Evolutionary conservation across 1,140 invertebrate species (phyloP).

Genomic region (Steinernema khuongi): DNA sequence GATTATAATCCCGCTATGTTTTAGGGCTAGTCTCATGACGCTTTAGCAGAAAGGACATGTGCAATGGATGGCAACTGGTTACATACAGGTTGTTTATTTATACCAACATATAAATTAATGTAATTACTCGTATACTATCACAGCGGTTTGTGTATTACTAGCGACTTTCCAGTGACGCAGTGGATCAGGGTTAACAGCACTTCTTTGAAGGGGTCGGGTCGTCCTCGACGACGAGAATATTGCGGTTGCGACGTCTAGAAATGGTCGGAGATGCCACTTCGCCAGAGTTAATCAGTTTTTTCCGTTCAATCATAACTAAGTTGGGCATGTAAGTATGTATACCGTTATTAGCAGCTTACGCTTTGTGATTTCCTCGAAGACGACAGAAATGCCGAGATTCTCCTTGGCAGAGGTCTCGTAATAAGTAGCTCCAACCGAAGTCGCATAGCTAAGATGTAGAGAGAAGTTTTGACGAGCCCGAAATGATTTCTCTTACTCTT

Average conservation of each 20-base stretch:
- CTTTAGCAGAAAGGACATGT: too few relatives aligned
- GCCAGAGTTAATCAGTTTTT: slow-evolving; percentile 18
- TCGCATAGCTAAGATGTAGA: slow-evolving; percentile 70
- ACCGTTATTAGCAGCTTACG: slow-evolving; percentile 22
- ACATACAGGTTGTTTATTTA: background rate
- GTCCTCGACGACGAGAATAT: slow-evolving; percentile 12
- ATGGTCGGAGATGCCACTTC: background rate
- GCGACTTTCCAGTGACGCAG: too few relatives aligned
- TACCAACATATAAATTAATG: background rate
- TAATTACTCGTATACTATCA: slow-evolving; percentile 11
- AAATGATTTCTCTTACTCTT: slow-evolving; percentile 68
- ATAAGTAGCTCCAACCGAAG: slow-evolving; percentile 84
- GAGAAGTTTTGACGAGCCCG: background rate
- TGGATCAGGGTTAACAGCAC: background rate
- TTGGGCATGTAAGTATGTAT: background rate
- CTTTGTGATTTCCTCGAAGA: slow-evolving; percentile 66
- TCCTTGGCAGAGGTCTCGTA: slow-evolving; percentile 89
- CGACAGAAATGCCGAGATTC: slow-evolving; percentile 83
- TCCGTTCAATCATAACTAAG: slow-evolving; percentile 14
- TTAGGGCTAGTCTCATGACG: too few relatives aligned
- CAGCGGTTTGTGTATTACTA: background rate
- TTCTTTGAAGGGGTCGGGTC: background rate
- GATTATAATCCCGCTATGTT: too few relatives aligned
- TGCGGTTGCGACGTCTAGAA: background rate
- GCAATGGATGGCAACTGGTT: too few relatives aligned